Percentiles rank a stretch among this genome's conserved stretches.
Conservation (phyloP, 2,888 invertebrate genomes). For the Thereva nobilitata region DNA sequence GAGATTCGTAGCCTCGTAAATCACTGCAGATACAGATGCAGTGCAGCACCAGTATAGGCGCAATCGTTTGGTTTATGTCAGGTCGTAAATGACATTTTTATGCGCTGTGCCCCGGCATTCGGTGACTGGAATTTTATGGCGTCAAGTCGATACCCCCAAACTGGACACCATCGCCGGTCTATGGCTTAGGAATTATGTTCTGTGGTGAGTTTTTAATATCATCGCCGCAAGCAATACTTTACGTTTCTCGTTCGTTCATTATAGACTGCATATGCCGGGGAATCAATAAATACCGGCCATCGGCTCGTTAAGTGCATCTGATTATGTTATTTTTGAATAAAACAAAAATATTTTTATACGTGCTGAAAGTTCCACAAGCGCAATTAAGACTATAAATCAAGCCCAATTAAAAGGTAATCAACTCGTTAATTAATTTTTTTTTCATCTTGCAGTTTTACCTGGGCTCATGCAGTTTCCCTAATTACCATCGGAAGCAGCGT, state of each 20-base stretch:
- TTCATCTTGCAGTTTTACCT: background rate
- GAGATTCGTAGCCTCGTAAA: conserved; percentile 36
- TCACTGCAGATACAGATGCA: conserved; percentile 39
- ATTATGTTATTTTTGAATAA: background rate
- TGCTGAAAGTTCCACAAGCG: background rate
- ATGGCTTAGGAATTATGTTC: conserved; percentile 20
- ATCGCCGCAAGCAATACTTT: conserved; percentile 13
- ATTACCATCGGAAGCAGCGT: conserved; percentile 4
- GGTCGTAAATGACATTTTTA: conserved; percentile 41
- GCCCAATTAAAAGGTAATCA: conserved; percentile 13
- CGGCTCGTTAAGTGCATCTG: conserved; percentile 1
- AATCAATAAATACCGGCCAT: background rate
- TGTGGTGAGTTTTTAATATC: conserved; percentile 13
- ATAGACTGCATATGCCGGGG: background rate
- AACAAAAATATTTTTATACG: too few species aligned
- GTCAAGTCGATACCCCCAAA: background rate
- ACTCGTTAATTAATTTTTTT: conserved; percentile 13
- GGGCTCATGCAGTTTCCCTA: conserved; percentile 4
- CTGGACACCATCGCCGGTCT: conserved; percentile 1
- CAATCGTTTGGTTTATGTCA: conserved; percentile 41
- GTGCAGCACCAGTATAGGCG: conserved; percentile 19
- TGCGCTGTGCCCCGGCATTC: conserved; percentile 14
- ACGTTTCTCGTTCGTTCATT: background rate
- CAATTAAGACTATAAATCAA: conserved; percentile 6
- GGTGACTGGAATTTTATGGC: conserved; percentile 28